Base-by-base conservation (phyloP, 2,113 vertebrate species). In the Aldabrachelys gigantea region DNA sequence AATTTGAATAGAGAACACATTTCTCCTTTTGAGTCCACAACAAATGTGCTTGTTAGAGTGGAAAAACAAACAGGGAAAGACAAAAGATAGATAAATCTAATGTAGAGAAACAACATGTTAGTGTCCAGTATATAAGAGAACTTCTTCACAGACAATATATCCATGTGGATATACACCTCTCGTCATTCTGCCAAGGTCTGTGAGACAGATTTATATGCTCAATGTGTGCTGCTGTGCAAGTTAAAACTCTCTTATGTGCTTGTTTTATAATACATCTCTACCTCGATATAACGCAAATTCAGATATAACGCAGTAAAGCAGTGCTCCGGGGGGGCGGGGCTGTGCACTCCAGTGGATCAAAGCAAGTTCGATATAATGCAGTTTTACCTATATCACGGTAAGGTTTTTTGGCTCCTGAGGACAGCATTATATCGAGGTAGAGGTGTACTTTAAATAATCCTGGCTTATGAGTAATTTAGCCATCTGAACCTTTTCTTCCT, bases 401-500 rank as follows among this genome's bases (percentile, higher is more conserved):
- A 49, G 47, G 10, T 49, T 49, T 49, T 49, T 49, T 49, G 47
- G 47, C 47, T 49, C 10, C 47, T 49, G 47, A 49, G 47, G 10
- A 47, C 47, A 49, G 47, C 47, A 49, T 49, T 49, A 49, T 49
- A 49, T 49, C 47, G 10, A 49, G 47, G 47, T 49, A 49, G 47
- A 49, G 47, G 47, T 49, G 10, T 49, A 59, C 8, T 50, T 50
- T 76, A 52, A 2, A 62, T 5, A 50, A 10, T 81, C 35, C 3
- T 27, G 41, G 3, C n/a, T 82, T 44, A 3, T 6, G 25, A 53
- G 3, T 38, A 80, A 82, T 52, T 86, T 41, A 72, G 2, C 13
- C 89, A 2, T 82, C 86, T 79, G 5, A 82, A 78, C 2, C 1
- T 83, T 31, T 1, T 52, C 0, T 12, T 79, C 4, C 62, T n/a